Conservation (phyloP, 2,888 invertebrate genomes). For the Automeris io region DNA sequence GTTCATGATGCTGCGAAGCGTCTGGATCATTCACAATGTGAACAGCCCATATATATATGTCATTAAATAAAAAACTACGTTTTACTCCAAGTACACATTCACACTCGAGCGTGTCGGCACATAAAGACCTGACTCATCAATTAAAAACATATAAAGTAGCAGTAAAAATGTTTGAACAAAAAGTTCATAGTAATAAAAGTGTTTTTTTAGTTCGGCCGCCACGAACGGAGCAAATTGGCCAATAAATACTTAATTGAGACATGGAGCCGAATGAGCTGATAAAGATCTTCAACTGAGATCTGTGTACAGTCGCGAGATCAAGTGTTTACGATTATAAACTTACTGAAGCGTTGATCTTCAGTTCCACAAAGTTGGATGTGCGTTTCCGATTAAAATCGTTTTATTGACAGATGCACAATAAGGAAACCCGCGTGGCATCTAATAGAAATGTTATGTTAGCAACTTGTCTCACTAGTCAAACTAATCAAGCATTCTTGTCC, state of each 20-base stretch:
- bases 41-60: too few species aligned
- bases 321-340: constrained; percentile 1
- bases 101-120: constrained; percentile 5
- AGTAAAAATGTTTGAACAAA: constrained; percentile 10
- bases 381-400: background rate
- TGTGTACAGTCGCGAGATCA: background rate
- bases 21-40: too few species aligned
- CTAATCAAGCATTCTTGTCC: too few species aligned
- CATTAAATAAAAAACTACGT: too few species aligned
- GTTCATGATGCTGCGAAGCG: too few species aligned
- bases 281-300: constrained; percentile 27
- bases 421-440: too few species aligned
- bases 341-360: too few species aligned
- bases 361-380: background rate
- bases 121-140: constrained; percentile 12
- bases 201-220: constrained; percentile 19
- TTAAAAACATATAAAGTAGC: constrained; percentile 16
- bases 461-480: too few species aligned
- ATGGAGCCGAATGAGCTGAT: constrained; percentile 41
- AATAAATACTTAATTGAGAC: constrained; percentile 63
- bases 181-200: constrained; percentile 12
- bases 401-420: background rate
- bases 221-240: constrained; percentile 41
- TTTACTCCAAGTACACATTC: too few species aligned
- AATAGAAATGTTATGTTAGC: too few species aligned